These are phyloP conservation scores for Hydrocynus forskahlii DNA, from an alignment of 2,797 vertebrate species.

Conservation along the genomic window DNA sequence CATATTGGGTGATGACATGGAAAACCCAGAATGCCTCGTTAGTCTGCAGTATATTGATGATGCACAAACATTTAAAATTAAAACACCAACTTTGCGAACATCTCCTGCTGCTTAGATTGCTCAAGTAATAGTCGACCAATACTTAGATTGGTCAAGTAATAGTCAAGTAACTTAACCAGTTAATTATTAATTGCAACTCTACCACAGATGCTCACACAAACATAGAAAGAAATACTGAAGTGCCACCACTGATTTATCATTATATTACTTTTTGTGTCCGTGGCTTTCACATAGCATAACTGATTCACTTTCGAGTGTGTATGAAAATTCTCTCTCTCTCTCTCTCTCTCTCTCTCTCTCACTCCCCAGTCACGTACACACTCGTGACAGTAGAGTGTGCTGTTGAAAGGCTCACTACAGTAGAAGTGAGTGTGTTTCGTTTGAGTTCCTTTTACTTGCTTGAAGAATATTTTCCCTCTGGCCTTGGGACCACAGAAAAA, in stretches of 20 bases:
- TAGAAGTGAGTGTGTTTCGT: conserved; percentile 44
- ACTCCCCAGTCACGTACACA: conserved; percentile 21
- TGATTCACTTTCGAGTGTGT: conserved; percentile 20
- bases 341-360: conserved; percentile 14
- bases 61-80: no score
- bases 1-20: no score
- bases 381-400: conserved; percentile 37
- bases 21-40: no score
- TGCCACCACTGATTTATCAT: not conserved
- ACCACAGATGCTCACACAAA: no score
- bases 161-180: no score
- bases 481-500: conserved; percentile 70
- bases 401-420: conserved; percentile 35
- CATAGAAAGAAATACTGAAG: not conserved
- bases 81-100: not conserved
- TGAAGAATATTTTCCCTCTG: conserved; percentile 66
- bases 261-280: not conserved
- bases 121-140: no score
- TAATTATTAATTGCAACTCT: no score
- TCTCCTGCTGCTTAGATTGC: not conserved
- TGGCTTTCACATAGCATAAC: conserved; percentile 30
- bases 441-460: conserved; percentile 59
- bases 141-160: no score
- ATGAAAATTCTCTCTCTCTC: conserved; percentile 33
- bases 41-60: no score